phyloP scores from a whole-genome alignment of 2,888 invertebrate species.

The Chromoteleia sp. region DNA sequence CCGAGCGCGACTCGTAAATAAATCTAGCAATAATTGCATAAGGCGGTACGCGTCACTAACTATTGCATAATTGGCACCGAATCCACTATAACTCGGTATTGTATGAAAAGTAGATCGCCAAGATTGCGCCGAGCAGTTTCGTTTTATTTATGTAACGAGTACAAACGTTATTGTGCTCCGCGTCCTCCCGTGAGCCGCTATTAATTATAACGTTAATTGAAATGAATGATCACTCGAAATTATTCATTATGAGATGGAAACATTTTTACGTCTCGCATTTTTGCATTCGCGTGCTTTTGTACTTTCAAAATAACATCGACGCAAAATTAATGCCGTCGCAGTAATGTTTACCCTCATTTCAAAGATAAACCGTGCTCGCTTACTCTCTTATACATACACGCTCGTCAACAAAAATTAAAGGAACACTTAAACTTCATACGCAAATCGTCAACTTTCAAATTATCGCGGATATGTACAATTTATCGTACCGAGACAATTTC shows the following conservation, averaged over 20 bases:
- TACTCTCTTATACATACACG: neutral
- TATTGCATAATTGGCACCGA: constrained; percentile 69
- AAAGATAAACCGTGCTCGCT: constrained; percentile 42
- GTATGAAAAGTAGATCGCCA: constrained; percentile 70
- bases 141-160: constrained; percentile 67
- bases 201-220: constrained; percentile 66
- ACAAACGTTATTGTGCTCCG: constrained; percentile 45
- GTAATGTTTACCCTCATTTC: constrained; percentile 61
- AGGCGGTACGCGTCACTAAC: constrained; percentile 59
- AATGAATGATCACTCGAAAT: constrained; percentile 57
- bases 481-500: constrained; percentile 9
- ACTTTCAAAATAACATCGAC: constrained; percentile 47
- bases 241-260: constrained; percentile 37
- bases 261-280: constrained; percentile 36
- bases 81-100: constrained; percentile 59
- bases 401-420: constrained; percentile 28
- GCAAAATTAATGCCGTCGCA: constrained; percentile 40
- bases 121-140: constrained; percentile 54
- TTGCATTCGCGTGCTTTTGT: constrained; percentile 1
- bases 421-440: constrained; percentile 19
- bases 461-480: constrained; percentile 5
- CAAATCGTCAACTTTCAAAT: constrained; percentile 9
- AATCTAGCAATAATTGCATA: constrained; percentile 70
- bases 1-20: constrained; percentile 58
- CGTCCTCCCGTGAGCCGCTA: constrained; percentile 30